Base-by-base conservation (phyloP, 2,797 vertebrate genomes). In the Oreonectes daqikongensis region DNA sequence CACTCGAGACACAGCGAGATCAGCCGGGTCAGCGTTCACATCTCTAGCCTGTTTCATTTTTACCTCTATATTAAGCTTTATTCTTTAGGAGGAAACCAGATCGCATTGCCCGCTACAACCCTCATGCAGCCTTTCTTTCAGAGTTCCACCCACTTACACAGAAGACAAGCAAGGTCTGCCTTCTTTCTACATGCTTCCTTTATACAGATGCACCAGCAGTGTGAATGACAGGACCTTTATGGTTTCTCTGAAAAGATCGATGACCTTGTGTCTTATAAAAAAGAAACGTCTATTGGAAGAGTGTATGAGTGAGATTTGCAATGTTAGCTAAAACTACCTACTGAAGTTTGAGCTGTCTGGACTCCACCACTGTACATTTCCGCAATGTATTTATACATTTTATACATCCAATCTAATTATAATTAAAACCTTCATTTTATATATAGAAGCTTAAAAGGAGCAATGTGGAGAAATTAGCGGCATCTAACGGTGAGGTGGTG, bases 41-140 rank as follows among this genome's bases (percentile, higher is more conserved):
- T 75, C 38, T 59, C 38, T 28, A 68, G 42, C 38, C 73, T 38
- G 32, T 76, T 68, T 76, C 73, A 57, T 48, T 76, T 59, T 48
- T 76, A 48, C 42, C 30, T 76, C 38, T 60, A n/a, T 75, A 55
- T 26, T 46, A 65, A 76, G 40, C 73, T 76, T 38, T 60, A 38
- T 60, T 76, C 64, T 59, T 48, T 28, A 68, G 40, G n/a, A 68
- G 53, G 38, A 76, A 68, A 76, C 20, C 40, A 0, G 52, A 68
- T 68, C 64, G 30, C 64, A 75, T 75, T 68, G 50, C 50, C 73
- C 52, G 55, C 38, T 75, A 10, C 26, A 67, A 30, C 50, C 44
- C 32, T 30, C 3, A n/a, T n/a, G n/a, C n/a, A 42, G 72, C 48
- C n/a, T 20, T 38, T 75, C 52, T 75, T 26, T 22, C 28, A 44